Evolutionary conservation across 2,113 vertebrate genomes (phyloP), one percentile per base, ranked within the genome.

Genomic region (Phrynosoma blainvillii): DNA sequence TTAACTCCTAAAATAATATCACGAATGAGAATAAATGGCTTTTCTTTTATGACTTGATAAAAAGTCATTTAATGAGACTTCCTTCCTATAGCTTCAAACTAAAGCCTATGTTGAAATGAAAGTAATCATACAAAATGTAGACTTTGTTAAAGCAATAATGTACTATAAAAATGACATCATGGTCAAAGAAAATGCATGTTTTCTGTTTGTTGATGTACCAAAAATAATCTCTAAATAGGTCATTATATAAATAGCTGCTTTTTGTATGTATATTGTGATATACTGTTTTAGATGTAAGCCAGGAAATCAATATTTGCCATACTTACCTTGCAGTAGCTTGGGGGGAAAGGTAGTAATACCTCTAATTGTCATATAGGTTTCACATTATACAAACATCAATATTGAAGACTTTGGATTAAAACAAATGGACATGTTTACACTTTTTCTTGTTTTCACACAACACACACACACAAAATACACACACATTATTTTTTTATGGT

Each of bases 11-110:
- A 12, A 75, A 0, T 79, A 66, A 79, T 25, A 30, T 66, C 40
- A 83, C 40, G 78, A 74, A 71, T 62, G 66, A 74, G 21, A 59
- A 87, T 5, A 52, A 87, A 86, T 92, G 42, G n/a, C n/a, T 40
- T 73, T 78, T 79, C 89, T 56, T 84, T 30, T 87, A 5, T 84
- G 9, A 18, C 87, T 52, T 47, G 5, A 85, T 83, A 87, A 68
- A 47, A 52, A 84, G 47, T 40, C 52, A 54, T 75, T 84, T 85
- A 40, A 70, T 74, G 66, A 59, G 2, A 5, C 75, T 87, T 87
- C 18, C 21, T 62, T 90, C 23, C 30, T 18, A 27, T 65, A 18
- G 42, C 65, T 59, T 75, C 65, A 82, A n/a, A 88, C 40, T 78
- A 68, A 65, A 23, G 2, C 1, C 16, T 87, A 23, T 82, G 27